These are phyloP conservation scores for Numida meleagris DNA, from an alignment of 2,113 vertebrate species.

Conservation along the genomic window DNA sequence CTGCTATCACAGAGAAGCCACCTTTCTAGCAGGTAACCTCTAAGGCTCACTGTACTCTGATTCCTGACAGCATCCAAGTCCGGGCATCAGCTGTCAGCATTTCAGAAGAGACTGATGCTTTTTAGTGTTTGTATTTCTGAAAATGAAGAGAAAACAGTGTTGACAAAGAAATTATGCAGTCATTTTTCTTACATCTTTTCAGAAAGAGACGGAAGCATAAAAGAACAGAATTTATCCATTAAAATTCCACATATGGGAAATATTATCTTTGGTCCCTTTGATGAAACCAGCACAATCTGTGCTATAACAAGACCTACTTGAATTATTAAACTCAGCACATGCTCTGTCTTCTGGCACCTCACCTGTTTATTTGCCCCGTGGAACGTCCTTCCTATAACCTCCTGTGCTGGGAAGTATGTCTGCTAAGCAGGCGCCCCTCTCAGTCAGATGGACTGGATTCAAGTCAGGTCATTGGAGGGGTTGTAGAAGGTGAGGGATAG, in stretches of 20 bases:
- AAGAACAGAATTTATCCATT: slow-evolving; percentile 31
- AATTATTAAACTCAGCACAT: background rate
- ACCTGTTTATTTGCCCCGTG: background rate
- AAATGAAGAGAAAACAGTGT: background rate
- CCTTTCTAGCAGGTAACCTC: background rate
- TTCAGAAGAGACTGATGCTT: background rate
- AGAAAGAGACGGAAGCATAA: background rate
- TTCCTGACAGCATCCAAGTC: background rate
- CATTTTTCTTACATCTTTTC: background rate
- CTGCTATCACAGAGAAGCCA: background rate
- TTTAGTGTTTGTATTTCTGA: background rate
- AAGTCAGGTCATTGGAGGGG: background rate
- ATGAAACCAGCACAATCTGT: slow-evolving; percentile 2
- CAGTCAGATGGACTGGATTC: background rate
- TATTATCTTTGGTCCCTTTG: slow-evolving; percentile 30
- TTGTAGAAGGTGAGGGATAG: background rate
- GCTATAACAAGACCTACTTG: background rate
- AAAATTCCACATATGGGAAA: slow-evolving; percentile 55
- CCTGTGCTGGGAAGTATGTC: background rate
- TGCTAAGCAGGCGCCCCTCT: background rate
- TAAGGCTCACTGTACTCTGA: background rate
- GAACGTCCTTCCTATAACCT: background rate
- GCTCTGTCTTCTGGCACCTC: slow-evolving; percentile 18
- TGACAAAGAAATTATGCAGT: background rate
- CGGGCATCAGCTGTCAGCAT: background rate